Percentiles rank a stretch among this genome's conserved stretches.
Conservation (phyloP, 1,140 invertebrate species). For the Polypedilum pembai region DNA sequence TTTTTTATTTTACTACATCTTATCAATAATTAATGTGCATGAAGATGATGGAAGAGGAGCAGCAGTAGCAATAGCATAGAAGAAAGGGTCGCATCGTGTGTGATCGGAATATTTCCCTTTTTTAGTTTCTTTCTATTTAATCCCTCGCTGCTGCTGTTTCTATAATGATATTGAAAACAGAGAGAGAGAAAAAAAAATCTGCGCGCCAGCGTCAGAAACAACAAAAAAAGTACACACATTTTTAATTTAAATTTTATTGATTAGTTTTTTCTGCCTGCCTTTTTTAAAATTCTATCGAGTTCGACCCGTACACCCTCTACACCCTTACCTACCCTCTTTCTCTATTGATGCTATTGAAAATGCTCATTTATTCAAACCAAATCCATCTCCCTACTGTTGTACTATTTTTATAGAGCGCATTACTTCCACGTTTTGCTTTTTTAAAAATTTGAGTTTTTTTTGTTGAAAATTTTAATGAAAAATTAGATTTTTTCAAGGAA, state of each 20-base stretch:
- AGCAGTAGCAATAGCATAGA: neutral
- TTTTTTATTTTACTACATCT: conserved; percentile 24
- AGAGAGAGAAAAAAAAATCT: neutral
- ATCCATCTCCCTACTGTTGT: no score
- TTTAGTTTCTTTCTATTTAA: neutral
- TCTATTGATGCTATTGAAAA: no score
- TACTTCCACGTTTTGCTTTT: neutral
- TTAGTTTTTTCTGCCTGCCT: conserved; percentile 25
- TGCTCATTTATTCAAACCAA: no score
- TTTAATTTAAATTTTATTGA: conserved; percentile 29
- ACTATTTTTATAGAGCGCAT: no score
- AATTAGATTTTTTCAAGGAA: no score
- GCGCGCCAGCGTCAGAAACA: neutral
- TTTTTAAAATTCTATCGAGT: neutral
- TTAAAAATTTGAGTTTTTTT: no score
- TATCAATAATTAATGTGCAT: conserved; percentile 27
- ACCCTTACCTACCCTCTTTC: neutral
- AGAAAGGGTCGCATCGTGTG: neutral
- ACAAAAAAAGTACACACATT: conserved; percentile 9
- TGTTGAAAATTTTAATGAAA: no score
- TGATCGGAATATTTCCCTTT: neutral
- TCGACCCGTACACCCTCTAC: neutral
- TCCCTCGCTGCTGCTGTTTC: no score
- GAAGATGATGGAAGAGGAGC: conserved; percentile 8
- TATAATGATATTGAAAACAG: no score